Evolutionary conservation across 2,888 invertebrate species (phyloP).

Genomic region (Dioctria rufipes): DNA sequence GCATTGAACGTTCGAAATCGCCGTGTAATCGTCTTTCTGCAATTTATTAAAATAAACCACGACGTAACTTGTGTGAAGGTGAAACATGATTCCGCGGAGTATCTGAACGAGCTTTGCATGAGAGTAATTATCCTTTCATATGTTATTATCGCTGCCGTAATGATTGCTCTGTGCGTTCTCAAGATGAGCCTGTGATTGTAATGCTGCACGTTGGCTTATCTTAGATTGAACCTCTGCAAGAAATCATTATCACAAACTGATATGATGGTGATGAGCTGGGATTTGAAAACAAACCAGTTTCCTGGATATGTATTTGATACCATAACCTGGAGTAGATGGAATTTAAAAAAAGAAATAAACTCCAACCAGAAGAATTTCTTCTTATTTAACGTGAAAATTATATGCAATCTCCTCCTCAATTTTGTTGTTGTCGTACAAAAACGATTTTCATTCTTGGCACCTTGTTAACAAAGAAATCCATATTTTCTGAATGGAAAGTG

Average conservation of each 20-base stretch:
- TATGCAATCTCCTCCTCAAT: background rate
- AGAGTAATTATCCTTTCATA: conserved; percentile 36
- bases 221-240: conserved; percentile 16
- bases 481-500: background rate
- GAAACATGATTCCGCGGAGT: background rate
- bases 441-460: background rate
- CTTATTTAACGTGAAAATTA: background rate
- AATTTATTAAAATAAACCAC: conserved; percentile 20
- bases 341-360: conserved; percentile 2
- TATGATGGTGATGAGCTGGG: conserved; percentile 16
- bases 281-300: conserved; percentile 36
- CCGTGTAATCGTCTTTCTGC: background rate
- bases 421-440: too few species aligned
- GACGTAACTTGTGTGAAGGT: background rate
- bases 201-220: conserved; percentile 31
- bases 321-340: background rate
- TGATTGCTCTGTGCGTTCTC: conserved; percentile 17
- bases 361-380: background rate
- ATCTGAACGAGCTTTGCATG: conserved; percentile 30
- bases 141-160: conserved; percentile 29
- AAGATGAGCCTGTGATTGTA: background rate
- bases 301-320: background rate
- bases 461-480: background rate
- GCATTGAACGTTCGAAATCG: background rate
- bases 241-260: conserved; percentile 45